A percentile compares a stretch with the other conserved stretches of the same genome.
These are phyloP conservation scores for Emmelina monodactyla DNA, from an alignment of 2,888 invertebrate genomes.

Conservation along the genomic window DNA sequence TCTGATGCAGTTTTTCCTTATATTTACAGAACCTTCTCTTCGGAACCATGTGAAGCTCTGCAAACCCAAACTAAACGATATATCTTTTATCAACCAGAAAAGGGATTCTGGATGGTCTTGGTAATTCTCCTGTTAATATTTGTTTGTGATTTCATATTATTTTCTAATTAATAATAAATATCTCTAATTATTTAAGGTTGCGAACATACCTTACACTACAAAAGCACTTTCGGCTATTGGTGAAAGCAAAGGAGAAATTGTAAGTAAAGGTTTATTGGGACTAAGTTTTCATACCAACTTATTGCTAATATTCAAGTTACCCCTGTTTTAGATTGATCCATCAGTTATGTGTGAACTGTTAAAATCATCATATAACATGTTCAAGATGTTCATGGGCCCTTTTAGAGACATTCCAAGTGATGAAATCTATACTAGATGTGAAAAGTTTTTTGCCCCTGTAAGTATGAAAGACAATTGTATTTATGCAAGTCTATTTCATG, in stretches of 20 bases:
- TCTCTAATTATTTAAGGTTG: constrained; percentile 65
- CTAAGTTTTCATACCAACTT: neutral
- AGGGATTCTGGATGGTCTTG: constrained; percentile 90
- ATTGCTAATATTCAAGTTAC: neutral
- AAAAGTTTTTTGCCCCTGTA: constrained; percentile 81
- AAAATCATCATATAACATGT: constrained; percentile 78
- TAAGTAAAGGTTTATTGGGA: constrained; percentile 40
- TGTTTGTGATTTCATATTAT: neutral
- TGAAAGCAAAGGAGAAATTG: constrained; percentile 84
- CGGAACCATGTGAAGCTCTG: constrained; percentile 82
- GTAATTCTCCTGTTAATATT: constrained; percentile 50
- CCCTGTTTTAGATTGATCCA: constrained; percentile 41
- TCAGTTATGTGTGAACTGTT: constrained; percentile 49
- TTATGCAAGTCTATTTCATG: neutral
- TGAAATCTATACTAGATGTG: constrained; percentile 74
- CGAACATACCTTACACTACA: constrained; percentile 75
- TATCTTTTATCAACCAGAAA: constrained; percentile 87
- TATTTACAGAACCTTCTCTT: constrained; percentile 77
- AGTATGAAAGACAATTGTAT: constrained; percentile 22
- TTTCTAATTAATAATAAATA: neutral
- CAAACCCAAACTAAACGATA: constrained; percentile 91
- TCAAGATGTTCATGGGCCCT: constrained; percentile 83
- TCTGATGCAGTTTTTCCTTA: neutral
- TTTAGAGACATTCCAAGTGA: constrained; percentile 71
- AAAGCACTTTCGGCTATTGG: constrained; percentile 75